Evolutionary conservation across 1,140 invertebrate species (phyloP).

Genomic region (Philotrypesis tridentata): DNA sequence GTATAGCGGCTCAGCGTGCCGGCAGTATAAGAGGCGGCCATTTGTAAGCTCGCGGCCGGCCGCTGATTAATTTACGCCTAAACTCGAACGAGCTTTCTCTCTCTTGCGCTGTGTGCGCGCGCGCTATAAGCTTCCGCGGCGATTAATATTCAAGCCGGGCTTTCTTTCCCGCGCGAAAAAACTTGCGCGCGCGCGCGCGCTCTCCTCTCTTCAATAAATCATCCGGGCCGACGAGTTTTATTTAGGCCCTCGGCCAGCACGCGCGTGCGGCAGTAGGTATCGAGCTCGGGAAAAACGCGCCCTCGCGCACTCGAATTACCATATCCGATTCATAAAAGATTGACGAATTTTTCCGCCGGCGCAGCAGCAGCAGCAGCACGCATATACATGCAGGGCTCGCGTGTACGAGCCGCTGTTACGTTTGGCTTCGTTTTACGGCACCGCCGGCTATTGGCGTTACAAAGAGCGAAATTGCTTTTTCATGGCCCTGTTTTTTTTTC

Average conservation of each 20-base stretch:
- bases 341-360: constrained; percentile 29
- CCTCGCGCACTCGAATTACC: constrained; percentile 7
- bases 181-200: background rate
- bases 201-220: constrained; percentile 37
- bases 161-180: constrained; percentile 27
- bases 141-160: constrained; percentile 41
- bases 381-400: too few species aligned
- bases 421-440: constrained; percentile 11
- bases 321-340: constrained; percentile 41
- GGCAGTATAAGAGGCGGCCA: background rate
- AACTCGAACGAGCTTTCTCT: constrained; percentile 13
- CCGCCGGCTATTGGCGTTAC: constrained; percentile 6
- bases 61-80: constrained; percentile 44
- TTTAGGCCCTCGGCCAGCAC: background rate
- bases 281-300: background rate
- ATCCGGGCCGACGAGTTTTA: constrained; percentile 12
- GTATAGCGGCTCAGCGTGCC: too few species aligned
- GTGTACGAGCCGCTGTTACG: background rate
- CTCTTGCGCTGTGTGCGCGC: background rate
- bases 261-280: background rate
- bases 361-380: background rate
- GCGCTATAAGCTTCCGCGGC: constrained; percentile 19
- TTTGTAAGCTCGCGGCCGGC: background rate
- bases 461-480: constrained; percentile 35
- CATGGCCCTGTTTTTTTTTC: constrained; percentile 9